phyloP scores from a whole-genome alignment of 2,113 vertebrate genomes.

The Stegostoma tigrinum region DNA sequence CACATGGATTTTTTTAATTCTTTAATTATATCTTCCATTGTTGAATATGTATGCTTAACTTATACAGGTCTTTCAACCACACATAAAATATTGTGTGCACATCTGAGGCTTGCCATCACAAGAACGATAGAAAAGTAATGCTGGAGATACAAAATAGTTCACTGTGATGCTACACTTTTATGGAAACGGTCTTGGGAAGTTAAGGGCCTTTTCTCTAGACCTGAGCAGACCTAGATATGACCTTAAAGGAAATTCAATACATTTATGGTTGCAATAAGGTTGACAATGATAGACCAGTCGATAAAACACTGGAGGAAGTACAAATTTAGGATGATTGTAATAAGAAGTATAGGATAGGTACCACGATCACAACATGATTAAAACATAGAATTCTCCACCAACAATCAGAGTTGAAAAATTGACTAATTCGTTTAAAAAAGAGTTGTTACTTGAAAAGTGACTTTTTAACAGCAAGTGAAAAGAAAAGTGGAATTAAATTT shows the following conservation, averaged over 20 bases:
- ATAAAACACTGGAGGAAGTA: neutral
- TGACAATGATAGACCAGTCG: neutral
- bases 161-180: neutral
- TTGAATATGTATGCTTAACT: neutral
- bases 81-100: neutral
- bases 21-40: neutral
- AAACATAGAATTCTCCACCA: neutral
- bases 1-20: neutral
- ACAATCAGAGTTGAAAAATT: neutral
- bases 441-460: neutral
- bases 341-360: neutral
- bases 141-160: neutral
- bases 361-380: neutral
- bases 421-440: neutral
- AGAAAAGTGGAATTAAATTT: neutral
- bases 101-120: neutral
- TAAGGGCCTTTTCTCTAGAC: neutral
- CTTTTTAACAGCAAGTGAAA: neutral
- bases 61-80: neutral
- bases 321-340: neutral
- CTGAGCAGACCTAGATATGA: neutral
- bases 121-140: neutral
- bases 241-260: neutral
- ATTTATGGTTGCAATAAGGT: neutral
- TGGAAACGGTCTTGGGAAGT: neutral